phyloP scores from a whole-genome alignment of 2,888 invertebrate species.

The Microplitis deprimator region DNA sequence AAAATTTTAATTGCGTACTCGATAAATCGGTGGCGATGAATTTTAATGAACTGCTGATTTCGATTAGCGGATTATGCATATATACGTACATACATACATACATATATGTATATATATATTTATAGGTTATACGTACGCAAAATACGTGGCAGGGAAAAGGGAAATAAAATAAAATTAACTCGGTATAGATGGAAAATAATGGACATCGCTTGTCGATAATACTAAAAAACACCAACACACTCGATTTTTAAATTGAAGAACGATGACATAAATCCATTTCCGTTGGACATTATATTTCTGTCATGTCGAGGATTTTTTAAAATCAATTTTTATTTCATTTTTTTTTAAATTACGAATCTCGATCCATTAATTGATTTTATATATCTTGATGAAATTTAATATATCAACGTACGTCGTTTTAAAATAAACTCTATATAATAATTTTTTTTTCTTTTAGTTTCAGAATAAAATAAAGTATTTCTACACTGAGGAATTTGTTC shows the following conservation, averaged over 20 bases:
- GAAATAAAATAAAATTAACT: background rate
- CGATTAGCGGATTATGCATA: background rate
- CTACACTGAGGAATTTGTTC: too few relatives aligned
- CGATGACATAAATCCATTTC: background rate
- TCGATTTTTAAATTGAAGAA: constrained; percentile 1
- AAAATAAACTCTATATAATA: too few relatives aligned
- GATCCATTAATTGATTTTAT: background rate
- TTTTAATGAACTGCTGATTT: background rate
- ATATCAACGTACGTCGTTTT: background rate
- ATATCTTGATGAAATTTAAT: background rate
- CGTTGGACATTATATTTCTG: background rate
- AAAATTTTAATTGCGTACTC: background rate
- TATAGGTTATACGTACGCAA: background rate
- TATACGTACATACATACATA: background rate
- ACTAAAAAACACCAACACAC: background rate
- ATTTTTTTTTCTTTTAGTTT: too few relatives aligned
- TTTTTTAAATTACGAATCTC: background rate
- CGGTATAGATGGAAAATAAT: background rate
- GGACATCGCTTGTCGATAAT: background rate
- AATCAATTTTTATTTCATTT: background rate
- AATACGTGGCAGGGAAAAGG: background rate
- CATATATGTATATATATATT: background rate
- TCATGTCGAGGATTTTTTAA: background rate
- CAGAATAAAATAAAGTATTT: too few relatives aligned
- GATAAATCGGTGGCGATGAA: constrained; percentile 1